phyloP scores from a whole-genome alignment of 1,140 invertebrate species.

The silkworm (Bombyx mori) region DNA sequence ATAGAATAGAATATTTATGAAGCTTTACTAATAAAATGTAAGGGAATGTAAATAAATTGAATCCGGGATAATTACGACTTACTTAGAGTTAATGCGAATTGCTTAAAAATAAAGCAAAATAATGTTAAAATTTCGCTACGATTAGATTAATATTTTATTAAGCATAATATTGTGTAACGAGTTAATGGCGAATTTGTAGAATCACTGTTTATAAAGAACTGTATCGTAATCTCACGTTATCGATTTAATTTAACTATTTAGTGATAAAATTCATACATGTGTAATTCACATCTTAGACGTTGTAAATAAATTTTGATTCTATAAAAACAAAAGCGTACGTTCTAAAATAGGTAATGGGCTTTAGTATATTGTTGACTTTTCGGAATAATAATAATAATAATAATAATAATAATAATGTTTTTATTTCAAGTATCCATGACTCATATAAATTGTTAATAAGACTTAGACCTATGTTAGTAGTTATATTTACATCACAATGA shows the following conservation, averaged over 20 bases:
- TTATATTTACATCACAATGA: too few species aligned
- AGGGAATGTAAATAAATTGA: constrained; percentile 58
- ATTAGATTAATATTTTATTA: background rate
- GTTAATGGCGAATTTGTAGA: background rate
- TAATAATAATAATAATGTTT: too few species aligned
- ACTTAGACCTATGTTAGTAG: too few species aligned
- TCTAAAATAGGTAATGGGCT: constrained; percentile 62
- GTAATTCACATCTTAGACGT: constrained; percentile 5
- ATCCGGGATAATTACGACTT: constrained; percentile 69
- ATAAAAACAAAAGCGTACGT: constrained; percentile 50
- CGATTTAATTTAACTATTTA: too few species aligned
- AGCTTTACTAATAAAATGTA: constrained; percentile 46
- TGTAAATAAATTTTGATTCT: constrained; percentile 14
- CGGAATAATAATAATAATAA: too few species aligned
- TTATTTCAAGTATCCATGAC: too few species aligned
- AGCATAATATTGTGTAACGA: background rate
- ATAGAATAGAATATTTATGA: constrained; percentile 25
- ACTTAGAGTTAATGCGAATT: constrained; percentile 46
- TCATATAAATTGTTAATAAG: too few species aligned
- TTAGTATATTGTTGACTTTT: constrained; percentile 2
- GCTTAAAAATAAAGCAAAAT: constrained; percentile 9
- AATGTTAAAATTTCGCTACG: background rate
- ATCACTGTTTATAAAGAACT: too few species aligned
- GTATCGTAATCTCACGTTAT: too few species aligned
- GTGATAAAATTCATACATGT: background rate